phyloP scores from a whole-genome alignment of 2,888 invertebrate species.

The Drosophila stalkeri region DNA sequence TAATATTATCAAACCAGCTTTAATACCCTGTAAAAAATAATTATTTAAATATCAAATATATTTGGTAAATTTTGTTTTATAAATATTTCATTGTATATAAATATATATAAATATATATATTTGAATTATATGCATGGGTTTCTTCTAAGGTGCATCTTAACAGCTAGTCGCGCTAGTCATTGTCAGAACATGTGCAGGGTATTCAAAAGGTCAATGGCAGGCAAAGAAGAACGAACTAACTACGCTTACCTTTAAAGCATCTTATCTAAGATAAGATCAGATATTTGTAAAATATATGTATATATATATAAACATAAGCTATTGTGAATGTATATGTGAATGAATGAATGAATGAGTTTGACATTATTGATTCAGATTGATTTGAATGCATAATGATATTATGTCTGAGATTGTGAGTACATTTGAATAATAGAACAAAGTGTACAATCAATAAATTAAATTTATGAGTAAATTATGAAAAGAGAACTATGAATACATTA shows the following conservation, averaged over 20 bases:
- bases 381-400: neutral
- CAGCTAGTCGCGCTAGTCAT: constrained; percentile 14
- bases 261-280: neutral
- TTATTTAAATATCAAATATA: neutral
- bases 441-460: neutral
- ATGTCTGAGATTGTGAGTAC: neutral
- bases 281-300: neutral
- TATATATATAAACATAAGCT: constrained; percentile 7
- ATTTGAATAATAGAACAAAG: neutral
- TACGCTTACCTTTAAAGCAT: constrained; percentile 52
- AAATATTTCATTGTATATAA: neutral
- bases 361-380: constrained; percentile 13
- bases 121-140: too few relatives aligned
- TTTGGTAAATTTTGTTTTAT: neutral
- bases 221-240: constrained; percentile 12
- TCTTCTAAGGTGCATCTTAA: constrained; percentile 7
- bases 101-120: neutral
- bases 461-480: neutral
- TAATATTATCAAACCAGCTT: neutral
- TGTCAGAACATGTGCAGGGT: constrained; percentile 38
- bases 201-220: constrained; percentile 16
- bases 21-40: constrained; percentile 4
- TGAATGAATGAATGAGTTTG: neutral
- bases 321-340: constrained; percentile 11
- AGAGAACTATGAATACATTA: neutral